A percentile compares a stretch with the other conserved stretches of the same genome.
Conservation (phyloP, 2,888 invertebrate genomes). For the Papilio gigon region DNA sequence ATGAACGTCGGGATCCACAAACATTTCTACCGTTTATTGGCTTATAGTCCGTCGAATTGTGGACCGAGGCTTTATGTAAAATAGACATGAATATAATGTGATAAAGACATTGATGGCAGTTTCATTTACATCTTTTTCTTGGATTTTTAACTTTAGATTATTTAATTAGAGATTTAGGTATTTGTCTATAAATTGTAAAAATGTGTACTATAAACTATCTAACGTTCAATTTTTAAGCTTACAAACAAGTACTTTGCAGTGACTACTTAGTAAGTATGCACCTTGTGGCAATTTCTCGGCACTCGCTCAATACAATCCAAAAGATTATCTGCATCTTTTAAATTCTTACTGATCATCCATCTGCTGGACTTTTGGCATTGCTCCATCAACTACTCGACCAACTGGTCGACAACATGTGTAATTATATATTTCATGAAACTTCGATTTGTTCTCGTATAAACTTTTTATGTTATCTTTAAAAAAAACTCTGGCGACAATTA, state of each 20-base stretch:
- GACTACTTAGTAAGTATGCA: background rate
- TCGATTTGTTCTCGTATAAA: too few species aligned
- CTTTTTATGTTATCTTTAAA: too few species aligned
- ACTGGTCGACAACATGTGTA: too few species aligned
- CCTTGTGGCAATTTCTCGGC: background rate
- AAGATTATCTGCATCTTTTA: background rate
- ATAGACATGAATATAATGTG: conserved; percentile 13
- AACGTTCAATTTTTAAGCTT: background rate
- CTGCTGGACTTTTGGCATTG: background rate
- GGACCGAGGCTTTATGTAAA: conserved; percentile 36
- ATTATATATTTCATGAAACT: too few species aligned
- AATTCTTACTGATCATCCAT: background rate
- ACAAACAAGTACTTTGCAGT: background rate
- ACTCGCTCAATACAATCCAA: background rate
- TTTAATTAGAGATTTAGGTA: too few species aligned
- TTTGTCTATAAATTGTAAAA: too few species aligned
- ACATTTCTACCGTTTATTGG: conserved; percentile 62
- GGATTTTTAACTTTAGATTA: too few species aligned
- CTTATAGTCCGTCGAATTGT: conserved; percentile 52
- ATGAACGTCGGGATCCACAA: conserved; percentile 62
- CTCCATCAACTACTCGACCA: too few species aligned
- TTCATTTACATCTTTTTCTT: too few species aligned
- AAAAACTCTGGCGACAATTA: too few species aligned
- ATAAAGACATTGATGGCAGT: conserved; percentile 14
- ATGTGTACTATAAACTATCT: too few species aligned